Evolutionary conservation across 2,797 vertebrate species (phyloP).

Genomic region (Tolypeutes matacus): DNA sequence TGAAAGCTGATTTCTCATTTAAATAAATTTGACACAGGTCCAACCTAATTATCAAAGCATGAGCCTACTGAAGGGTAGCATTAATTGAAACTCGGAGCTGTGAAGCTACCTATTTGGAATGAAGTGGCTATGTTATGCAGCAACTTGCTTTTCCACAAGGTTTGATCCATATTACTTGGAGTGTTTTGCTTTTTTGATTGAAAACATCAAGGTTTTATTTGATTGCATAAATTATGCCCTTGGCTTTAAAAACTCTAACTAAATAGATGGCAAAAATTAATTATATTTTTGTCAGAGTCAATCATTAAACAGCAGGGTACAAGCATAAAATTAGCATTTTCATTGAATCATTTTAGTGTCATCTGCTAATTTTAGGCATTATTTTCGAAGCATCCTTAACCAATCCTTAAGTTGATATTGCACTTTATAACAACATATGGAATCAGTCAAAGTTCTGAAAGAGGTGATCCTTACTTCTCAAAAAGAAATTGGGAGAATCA

Average conservation of each 20-base stretch:
- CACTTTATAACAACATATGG: conserved; percentile 12
- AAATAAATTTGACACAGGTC: conserved; percentile 79
- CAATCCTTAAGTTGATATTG: conserved; percentile 48
- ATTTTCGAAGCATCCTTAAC: conserved; percentile 50
- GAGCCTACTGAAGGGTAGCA: conserved; percentile 73
- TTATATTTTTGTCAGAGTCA: conserved; percentile 71
- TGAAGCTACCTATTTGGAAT: conserved; percentile 63
- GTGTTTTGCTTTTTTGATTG: conserved; percentile 57
- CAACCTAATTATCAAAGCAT: conserved; percentile 78
- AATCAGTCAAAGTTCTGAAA: conserved; percentile 55
- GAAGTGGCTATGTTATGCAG: not conserved
- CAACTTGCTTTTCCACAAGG: conserved; percentile 46
- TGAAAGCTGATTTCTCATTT: conserved; percentile 71
- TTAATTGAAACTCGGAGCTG: conserved; percentile 83
- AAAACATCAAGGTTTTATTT: conserved; percentile 74
- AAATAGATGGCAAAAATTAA: conserved; percentile 69
- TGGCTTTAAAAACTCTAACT: conserved; percentile 66
- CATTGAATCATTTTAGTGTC: conserved; percentile 49
- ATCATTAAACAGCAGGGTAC: conserved; percentile 44
- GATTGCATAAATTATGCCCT: conserved; percentile 72
- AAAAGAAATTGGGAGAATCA: conserved; percentile 15
- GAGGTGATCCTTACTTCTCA: conserved; percentile 32
- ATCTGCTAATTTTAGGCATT: conserved; percentile 63
- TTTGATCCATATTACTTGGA: conserved; percentile 7
- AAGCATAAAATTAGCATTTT: conserved; percentile 50